Conservation (phyloP, 2,113 vertebrate genomes). For the Petaurus breviceps region DNA sequence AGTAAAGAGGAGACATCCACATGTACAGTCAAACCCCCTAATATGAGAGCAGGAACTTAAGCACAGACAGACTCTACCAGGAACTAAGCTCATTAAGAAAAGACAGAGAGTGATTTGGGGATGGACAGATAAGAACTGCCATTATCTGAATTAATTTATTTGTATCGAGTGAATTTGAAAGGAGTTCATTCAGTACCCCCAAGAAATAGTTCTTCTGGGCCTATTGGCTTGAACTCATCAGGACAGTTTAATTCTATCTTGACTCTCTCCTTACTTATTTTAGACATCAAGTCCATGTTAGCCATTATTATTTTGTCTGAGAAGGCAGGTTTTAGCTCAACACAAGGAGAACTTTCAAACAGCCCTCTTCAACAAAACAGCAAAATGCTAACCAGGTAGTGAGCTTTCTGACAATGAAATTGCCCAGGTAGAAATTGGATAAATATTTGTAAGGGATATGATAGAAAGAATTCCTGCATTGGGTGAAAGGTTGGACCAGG, state of each 20-base stretch:
- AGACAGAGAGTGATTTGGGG: neutral
- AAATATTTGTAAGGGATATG: neutral
- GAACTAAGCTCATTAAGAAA: neutral
- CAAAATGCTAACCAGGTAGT: neutral
- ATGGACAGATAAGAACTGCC: neutral
- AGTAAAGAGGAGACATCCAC: neutral
- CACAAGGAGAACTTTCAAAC: neutral
- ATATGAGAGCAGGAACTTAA: neutral
- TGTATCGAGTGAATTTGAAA: neutral
- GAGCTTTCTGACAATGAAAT: neutral
- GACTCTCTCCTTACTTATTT: neutral
- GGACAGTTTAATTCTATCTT: conserved; percentile 7
- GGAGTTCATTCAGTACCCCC: neutral
- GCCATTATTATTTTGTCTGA: neutral
- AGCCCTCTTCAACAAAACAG: neutral
- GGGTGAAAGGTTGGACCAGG: neutral
- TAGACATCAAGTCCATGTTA: neutral
- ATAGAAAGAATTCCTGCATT: neutral
- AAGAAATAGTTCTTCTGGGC: neutral
- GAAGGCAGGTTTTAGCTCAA: neutral
- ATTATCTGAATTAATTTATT: neutral
- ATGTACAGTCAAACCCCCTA: neutral
- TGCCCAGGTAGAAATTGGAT: neutral
- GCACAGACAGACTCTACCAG: neutral
- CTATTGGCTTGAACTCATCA: conserved; percentile 28